Evolutionary conservation across 2,113 vertebrate genomes (phyloP).

Genomic region (Quiscalus mexicanus): DNA sequence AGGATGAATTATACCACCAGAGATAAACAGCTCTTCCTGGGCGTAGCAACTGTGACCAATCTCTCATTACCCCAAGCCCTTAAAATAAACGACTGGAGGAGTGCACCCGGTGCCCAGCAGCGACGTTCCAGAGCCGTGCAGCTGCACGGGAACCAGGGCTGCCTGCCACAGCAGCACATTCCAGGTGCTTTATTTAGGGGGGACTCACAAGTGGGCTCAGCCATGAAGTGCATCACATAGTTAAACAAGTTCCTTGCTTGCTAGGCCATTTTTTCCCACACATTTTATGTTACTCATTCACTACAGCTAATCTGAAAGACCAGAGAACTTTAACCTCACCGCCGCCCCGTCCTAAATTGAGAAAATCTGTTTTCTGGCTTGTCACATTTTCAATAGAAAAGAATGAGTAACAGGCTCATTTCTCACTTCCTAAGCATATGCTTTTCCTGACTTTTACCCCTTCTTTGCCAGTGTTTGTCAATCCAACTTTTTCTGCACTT

Average conservation of each 20-base stretch:
- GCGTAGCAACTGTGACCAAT: slow-evolving; percentile 25
- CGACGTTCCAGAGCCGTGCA: not conserved
- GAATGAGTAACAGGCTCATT: slow-evolving; percentile 14
- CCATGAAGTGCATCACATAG: not conserved
- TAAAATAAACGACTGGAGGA: not conserved
- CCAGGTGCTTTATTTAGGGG: slow-evolving; percentile 17
- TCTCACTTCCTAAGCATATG: not conserved
- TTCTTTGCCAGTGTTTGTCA: not conserved
- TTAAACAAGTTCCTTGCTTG: not conserved
- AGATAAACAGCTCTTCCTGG: slow-evolving; percentile 7
- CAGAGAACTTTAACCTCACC: slow-evolving; percentile 2
- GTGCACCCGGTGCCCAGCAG: not conserved
- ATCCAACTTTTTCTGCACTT: slow-evolving; percentile 65
- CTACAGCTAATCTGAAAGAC: slow-evolving; percentile 8
- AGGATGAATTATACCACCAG: not conserved
- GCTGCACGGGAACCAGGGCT: not conserved
- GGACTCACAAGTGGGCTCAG: not conserved
- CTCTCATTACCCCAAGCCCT: slow-evolving; percentile 13
- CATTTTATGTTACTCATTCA: slow-evolving; percentile 17
- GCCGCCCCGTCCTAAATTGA: not conserved
- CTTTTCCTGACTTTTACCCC: not conserved
- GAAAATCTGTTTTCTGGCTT: slow-evolving; percentile 28
- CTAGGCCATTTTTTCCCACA: not conserved
- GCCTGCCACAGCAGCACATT: slow-evolving; percentile 18
- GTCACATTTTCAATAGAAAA: slow-evolving; percentile 17